phyloP scores from a whole-genome alignment of 2,888 invertebrate genomes.

The Agrilus cyanescens region DNA sequence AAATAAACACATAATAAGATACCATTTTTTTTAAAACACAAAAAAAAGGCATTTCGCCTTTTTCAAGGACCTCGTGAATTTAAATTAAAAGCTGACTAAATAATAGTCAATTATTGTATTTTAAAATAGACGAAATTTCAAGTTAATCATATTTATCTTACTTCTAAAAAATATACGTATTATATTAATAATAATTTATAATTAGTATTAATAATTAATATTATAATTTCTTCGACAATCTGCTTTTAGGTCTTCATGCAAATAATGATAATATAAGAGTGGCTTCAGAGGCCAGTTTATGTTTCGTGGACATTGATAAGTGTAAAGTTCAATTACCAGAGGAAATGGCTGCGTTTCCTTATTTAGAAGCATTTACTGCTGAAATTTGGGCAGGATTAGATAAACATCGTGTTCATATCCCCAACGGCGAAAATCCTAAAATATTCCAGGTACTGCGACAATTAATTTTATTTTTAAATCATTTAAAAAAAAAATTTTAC shows the following conservation, averaged over 20 bases:
- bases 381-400: slow-evolving; percentile 68
- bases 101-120: too few relatives aligned
- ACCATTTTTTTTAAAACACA: too few relatives aligned
- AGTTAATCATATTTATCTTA: not conserved
- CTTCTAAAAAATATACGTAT: not conserved
- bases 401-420: slow-evolving; percentile 47
- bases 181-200: not conserved
- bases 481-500: not conserved
- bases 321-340: slow-evolving; percentile 88
- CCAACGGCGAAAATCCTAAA: slow-evolving; percentile 25
- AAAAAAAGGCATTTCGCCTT: too few relatives aligned
- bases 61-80: too few relatives aligned
- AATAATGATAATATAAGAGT: slow-evolving; percentile 51
- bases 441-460: slow-evolving; percentile 17
- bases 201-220: slow-evolving; percentile 1
- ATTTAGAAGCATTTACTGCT: slow-evolving; percentile 72
- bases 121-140: too few relatives aligned
- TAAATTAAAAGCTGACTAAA: too few relatives aligned
- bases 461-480: not conserved
- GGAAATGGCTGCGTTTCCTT: slow-evolving; percentile 88
- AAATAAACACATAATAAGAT: too few relatives aligned
- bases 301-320: slow-evolving; percentile 92
- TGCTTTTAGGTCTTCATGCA: slow-evolving; percentile 45
- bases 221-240: slow-evolving; percentile 2
- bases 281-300: slow-evolving; percentile 75